Evolutionary conservation across 2,113 vertebrate species (phyloP).

Genomic region (Oncorhynchus nerka): DNA sequence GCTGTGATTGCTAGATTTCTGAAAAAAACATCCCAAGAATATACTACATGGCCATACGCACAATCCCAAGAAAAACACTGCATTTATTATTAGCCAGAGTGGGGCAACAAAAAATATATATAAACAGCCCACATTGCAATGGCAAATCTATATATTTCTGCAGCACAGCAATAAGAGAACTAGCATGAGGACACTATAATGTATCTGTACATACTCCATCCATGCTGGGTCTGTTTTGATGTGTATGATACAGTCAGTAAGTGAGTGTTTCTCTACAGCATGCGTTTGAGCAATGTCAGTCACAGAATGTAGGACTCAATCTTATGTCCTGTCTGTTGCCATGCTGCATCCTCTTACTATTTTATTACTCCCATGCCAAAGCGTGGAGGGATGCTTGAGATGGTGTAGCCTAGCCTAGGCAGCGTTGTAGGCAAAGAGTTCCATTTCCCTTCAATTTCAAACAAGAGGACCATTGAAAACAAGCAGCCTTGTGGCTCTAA

Average conservation of each 20-base stretch:
- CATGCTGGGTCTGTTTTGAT: conserved; percentile 35
- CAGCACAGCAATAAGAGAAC: conserved; percentile 52
- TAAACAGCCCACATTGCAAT: conserved; percentile 48
- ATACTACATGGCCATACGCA: conserved; percentile 11
- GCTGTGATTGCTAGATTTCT: conserved; percentile 10
- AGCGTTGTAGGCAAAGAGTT: conserved; percentile 16
- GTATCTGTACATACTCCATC: conserved; percentile 21
- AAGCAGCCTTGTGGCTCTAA: conserved; percentile 3
- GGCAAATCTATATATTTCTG: conserved; percentile 43
- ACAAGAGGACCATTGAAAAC: conserved; percentile 24
- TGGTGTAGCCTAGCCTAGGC: background rate
- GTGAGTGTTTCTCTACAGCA: background rate
- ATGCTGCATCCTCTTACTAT: background rate
- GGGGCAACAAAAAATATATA: conserved; percentile 32
- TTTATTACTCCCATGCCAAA: conserved; percentile 3
- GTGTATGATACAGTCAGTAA: conserved; percentile 34
- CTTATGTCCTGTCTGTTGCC: background rate
- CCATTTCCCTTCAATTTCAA: conserved; percentile 53
- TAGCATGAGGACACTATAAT: conserved; percentile 28
- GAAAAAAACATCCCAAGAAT: conserved; percentile 17
- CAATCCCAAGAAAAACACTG: conserved; percentile 38
- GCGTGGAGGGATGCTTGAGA: background rate
- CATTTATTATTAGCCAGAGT: conserved; percentile 30
- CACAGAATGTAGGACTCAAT: background rate
- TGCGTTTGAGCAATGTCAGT: background rate